These are phyloP conservation scores for Caerostris darwini DNA, from an alignment of 1,140 invertebrate species.

Conservation along the genomic window DNA sequence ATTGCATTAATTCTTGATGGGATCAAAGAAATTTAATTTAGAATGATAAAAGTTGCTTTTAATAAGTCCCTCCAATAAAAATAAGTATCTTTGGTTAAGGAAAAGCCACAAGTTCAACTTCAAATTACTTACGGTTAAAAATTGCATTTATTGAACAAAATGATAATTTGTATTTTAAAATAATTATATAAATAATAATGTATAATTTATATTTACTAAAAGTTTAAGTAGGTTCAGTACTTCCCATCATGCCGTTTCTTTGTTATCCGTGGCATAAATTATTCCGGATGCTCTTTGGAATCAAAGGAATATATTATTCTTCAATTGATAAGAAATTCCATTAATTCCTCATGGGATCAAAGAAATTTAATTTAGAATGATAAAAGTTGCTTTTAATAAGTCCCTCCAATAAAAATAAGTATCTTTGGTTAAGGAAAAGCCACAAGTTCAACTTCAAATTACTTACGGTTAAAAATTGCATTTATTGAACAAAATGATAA, in stretches of 20 bases:
- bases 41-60: not conserved
- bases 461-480: no score
- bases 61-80: not conserved
- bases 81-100: no score
- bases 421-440: no score
- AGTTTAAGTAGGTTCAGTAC: not conserved
- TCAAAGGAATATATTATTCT: not conserved
- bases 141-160: no score
- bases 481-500: no score
- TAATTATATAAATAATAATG: no score
- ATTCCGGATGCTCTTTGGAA: not conserved
- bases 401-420: no score
- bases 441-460: no score
- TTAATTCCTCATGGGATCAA: not conserved
- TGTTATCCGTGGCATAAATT: constrained; percentile 8
- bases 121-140: no score
- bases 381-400: not conserved
- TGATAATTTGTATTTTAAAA: no score
- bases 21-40: constrained; percentile 18
- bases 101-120: no score
- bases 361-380: constrained; percentile 5
- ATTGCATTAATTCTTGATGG: not conserved
- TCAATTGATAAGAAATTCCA: not conserved
- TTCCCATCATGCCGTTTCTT: constrained; percentile 9
- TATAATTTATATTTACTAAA: no score